Evolutionary conservation across 35 echinoderm and acorn worm species (phyloP).

Genomic region (Apostichopus japonicus): DNA sequence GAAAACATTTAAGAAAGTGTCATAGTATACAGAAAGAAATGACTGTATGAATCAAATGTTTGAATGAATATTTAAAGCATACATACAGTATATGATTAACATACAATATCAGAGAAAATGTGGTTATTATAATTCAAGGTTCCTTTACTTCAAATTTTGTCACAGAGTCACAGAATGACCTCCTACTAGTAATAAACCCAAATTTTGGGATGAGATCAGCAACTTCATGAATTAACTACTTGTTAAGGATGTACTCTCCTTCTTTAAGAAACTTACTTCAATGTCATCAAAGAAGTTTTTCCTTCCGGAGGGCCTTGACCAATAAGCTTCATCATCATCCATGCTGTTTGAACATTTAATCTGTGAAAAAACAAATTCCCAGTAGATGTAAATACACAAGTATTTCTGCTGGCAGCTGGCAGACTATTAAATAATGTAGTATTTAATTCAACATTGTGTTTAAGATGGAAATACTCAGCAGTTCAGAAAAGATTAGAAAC

Average conservation of each 20-base stretch:
- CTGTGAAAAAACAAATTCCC: background rate
- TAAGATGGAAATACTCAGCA: no score
- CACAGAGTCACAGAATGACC: background rate
- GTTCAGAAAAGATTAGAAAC: no score
- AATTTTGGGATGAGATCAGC: background rate
- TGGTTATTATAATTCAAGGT: background rate
- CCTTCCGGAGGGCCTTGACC: background rate
- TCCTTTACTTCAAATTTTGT: background rate
- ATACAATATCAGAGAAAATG: no score
- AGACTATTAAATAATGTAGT: no score
- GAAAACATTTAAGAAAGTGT: no score
- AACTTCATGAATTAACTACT: background rate
- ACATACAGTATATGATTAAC: no score
- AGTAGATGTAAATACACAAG: no score
- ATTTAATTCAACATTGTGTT: no score
- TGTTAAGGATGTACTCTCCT: background rate
- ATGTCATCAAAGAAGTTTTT: background rate
- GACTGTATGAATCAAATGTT: no score
- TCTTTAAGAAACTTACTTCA: slow-evolving; percentile 9
- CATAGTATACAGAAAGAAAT: no score
- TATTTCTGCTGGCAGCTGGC: no score
- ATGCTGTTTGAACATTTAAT: background rate
- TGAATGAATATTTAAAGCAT: no score
- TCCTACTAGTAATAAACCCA: background rate
- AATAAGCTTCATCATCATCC: slow-evolving; percentile 21